Evolutionary conservation across 1,140 invertebrate species (phyloP).

Genomic region (Pogonomyrmex californicus): DNA sequence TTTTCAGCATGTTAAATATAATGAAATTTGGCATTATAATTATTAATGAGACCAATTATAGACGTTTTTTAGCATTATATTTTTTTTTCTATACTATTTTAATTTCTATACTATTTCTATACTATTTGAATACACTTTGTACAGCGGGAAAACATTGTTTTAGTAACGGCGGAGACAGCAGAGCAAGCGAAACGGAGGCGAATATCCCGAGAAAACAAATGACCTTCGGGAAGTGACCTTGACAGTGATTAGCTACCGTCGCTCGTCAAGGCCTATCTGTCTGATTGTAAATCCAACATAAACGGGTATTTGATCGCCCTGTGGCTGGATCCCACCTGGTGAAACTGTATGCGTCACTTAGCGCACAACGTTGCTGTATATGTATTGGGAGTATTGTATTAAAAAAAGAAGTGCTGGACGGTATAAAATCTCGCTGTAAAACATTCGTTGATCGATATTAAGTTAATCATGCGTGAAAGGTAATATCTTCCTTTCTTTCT

Average conservation of each 20-base stretch:
- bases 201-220: conserved; percentile 87
- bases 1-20: conserved; percentile 23
- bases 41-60: conserved; percentile 11
- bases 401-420: conserved; percentile 73
- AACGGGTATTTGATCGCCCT: conserved; percentile 84
- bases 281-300: conserved; percentile 83
- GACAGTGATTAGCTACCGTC: conserved; percentile 87
- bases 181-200: conserved; percentile 86
- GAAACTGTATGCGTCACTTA: conserved; percentile 82
- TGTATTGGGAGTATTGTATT: conserved; percentile 78
- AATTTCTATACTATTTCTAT: conserved; percentile 78
- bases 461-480: conserved; percentile 48
- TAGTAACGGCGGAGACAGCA: conserved; percentile 86
- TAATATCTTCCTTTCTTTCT: conserved; percentile 1
- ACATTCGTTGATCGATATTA: conserved; percentile 27
- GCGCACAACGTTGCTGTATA: conserved; percentile 84
- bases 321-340: conserved; percentile 87
- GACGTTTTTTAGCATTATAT: conserved; percentile 56
- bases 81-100: conserved; percentile 76
- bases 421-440: conserved; percentile 61
- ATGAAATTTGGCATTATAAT: neutral
- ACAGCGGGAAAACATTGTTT: conserved; percentile 86
- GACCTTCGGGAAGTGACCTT: conserved; percentile 87
- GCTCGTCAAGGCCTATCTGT: conserved; percentile 86
- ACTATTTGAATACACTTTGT: conserved; percentile 84